These are phyloP conservation scores for Myrmophylax atrothorax DNA, from an alignment of 2,113 vertebrate species.

Conservation along the genomic window DNA sequence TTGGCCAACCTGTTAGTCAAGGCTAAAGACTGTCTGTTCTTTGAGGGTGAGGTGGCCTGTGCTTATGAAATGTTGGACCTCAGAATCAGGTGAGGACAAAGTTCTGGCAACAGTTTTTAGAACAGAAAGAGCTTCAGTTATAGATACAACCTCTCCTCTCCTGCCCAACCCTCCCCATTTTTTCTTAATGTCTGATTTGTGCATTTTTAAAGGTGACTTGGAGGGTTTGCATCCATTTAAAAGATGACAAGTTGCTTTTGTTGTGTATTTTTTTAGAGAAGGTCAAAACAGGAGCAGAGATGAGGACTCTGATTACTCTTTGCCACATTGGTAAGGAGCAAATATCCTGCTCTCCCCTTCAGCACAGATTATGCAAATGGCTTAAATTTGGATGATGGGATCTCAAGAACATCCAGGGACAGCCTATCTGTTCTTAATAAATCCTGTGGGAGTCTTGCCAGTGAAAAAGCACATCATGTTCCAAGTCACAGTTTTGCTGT, in stretches of 20 bases:
- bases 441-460: constrained; percentile 12
- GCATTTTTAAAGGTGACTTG: background rate
- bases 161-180: rapidly evolving
- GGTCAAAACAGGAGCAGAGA: background rate
- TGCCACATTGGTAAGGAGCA: background rate
- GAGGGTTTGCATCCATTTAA: background rate
- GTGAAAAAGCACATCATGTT: background rate
- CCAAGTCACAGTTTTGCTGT: background rate
- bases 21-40: background rate
- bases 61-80: background rate
- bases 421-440: background rate
- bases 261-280: background rate
- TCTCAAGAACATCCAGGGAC: background rate
- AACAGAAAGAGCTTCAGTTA: background rate
- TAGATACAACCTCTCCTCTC: background rate
- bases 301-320: background rate
- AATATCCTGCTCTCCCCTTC: background rate
- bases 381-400: background rate
- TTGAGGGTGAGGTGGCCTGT: background rate
- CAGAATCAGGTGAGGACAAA: background rate
- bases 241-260: background rate
- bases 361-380: background rate
- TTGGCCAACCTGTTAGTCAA: background rate
- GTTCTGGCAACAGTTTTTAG: background rate
- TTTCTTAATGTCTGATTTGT: background rate